phyloP scores from a whole-genome alignment of 2,113 vertebrate species.

The Variabilichromis moorii region DNA sequence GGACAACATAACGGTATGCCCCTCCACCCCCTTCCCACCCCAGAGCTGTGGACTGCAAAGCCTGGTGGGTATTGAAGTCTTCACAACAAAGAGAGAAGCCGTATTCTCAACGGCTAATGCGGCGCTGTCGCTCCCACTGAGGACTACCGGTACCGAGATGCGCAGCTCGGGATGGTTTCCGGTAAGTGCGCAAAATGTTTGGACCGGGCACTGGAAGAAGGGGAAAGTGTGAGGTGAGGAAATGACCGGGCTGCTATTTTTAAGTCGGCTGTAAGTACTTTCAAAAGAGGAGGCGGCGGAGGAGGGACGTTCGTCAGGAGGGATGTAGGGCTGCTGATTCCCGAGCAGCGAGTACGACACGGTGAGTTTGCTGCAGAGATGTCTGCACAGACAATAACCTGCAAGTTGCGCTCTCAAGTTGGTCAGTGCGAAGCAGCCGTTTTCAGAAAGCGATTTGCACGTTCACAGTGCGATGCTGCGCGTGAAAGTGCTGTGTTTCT shows the following conservation, averaged over 20 bases:
- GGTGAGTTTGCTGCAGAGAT: conserved; percentile 3
- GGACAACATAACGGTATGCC: conserved; percentile 20
- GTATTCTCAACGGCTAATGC: not conserved
- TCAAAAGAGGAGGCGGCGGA: conserved; percentile 9
- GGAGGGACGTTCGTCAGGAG: conserved; percentile 5
- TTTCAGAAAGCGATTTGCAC: not conserved
- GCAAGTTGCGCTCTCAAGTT: conserved; percentile 44
- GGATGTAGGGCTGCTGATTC: conserved; percentile 13
- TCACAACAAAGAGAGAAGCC: not conserved
- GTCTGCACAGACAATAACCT: conserved; percentile 20
- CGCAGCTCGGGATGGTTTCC: conserved; percentile 51
- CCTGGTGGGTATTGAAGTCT: conserved; percentile 60
- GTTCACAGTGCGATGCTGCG: not conserved
- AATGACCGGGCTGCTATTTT: conserved; percentile 37
- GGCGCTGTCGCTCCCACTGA: not conserved
- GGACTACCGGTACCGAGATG: conserved; percentile 71
- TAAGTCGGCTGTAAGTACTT: conserved; percentile 24
- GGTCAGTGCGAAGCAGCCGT: not conserved
- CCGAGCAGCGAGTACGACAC: not conserved
- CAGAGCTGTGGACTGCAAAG: conserved; percentile 25
- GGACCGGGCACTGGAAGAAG: conserved; percentile 46
- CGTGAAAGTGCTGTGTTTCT: too few species aligned
- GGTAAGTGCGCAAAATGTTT: conserved; percentile 65
- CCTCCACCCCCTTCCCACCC: not conserved
- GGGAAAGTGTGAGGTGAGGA: conserved; percentile 46